Evolutionary conservation across 2,113 vertebrate species (phyloP), one percentile per base, ranked within the genome.

Genomic region (Larimichthys polyactis): DNA sequence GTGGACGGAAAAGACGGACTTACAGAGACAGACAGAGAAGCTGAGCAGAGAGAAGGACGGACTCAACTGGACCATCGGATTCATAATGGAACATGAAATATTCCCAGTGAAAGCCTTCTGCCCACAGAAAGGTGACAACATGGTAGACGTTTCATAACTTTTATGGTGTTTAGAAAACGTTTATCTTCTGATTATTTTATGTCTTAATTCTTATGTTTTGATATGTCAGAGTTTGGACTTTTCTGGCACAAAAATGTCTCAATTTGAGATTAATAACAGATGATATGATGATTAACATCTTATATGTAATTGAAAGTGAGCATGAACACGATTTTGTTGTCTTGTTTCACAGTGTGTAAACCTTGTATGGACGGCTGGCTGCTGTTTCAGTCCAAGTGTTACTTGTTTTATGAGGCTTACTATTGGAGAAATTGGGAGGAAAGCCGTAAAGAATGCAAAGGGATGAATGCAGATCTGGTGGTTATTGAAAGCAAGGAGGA

Each of bases 51-150:
- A 72, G 22, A 78, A 7, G 11, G 81, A 90, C 19, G 7, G 11
- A 17, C 84, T 93, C 68, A 87, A 80, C 81, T 89, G 90, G 89
- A 92, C 90, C 58, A 3, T 91, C 0, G 40, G 46, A 0, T 69
- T 64, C 51, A 87, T 91, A 57, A 10, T 90, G 44, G 19, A 64
- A 7, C 57, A 77, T 2, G 2, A 75, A 0, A 8, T 0, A 6
- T 91, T 93, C 4, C 57, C 69, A 6, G 91, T 91, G 12, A 14
- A 4, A 0, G 0, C 0, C 0, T 20, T 17, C 76, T 93, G 92
- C 36, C 78, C 88, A 15, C 17, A 84, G 11, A 85, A 59, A 87
- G 84, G 87, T 91, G 16, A 72, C 29, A 20, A 70, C 40, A 55
- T 24, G 22, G 11, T n/a, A 22, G 3, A 63, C 16, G 8, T 40